Base-by-base conservation (phyloP, 2,888 invertebrate genomes). In the Drosophila monieri region DNA sequence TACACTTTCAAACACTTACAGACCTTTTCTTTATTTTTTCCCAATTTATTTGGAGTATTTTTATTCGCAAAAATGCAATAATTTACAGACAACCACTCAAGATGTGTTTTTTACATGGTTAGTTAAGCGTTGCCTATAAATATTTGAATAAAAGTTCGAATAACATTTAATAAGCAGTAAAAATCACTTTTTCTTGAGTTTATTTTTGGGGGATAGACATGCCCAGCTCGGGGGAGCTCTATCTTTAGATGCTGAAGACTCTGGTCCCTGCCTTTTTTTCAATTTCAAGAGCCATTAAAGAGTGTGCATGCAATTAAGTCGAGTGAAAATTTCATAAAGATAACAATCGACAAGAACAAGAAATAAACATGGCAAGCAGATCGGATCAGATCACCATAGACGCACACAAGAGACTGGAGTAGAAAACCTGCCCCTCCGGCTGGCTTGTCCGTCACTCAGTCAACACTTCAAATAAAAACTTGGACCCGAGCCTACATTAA, bases 281-380 rank as follows among this genome's bases (percentile, higher is more conserved):
- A 80, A 88, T 87, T 87, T 87, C 85, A 79, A 79, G 87, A 88
- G 84, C 76, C 88, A 88, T 87, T 88, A 84, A 79, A 77, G 79
- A 76, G 74, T 66, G 77, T 83, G 84, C 87, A 88, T 77, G 88
- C 85, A 87, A 87, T 87, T 88, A 87, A 87, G 79, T 85, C 83
- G 87, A 79, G 76, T 87, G 78, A 85, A 87, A 81, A 87, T 86
- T 87, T 87, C 80, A 81, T 80, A 87, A 81, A 87, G 85, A 85
- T 85, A 85, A 87, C 85, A 87, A 85, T 84, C 85, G 80, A 87
- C 78, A 80, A 83, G 76, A 87, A 81, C 74, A 79, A 80, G 85
- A 78, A 81, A 78, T 77, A 81, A 80, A 80, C 76, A 77, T 77
- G 71, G 67, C 60, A 61, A 62, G 23, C 25, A 61, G 58, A 68